Conservation (phyloP, 1,140 invertebrate genomes). For the Drosophila virilis region DNA sequence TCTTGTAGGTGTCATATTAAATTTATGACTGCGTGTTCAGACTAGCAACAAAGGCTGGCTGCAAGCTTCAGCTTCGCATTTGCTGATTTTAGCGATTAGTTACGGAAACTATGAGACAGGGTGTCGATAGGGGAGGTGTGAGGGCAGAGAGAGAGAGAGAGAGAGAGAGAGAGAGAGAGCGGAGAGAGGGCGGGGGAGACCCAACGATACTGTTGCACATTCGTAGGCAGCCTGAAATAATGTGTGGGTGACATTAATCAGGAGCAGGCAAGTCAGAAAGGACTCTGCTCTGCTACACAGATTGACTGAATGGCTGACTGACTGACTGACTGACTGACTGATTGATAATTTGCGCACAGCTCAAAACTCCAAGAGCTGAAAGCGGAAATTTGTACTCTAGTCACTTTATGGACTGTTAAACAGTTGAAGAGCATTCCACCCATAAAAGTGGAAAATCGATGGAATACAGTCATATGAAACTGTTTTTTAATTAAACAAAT, state of each 20-base stretch:
- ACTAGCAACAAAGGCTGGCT: slow-evolving; percentile 35
- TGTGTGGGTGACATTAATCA: slow-evolving; percentile 34
- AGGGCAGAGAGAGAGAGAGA: not conserved
- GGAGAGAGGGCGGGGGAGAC: not conserved
- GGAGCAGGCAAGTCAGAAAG: not conserved
- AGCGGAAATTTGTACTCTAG: no score
- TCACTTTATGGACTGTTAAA: no score
- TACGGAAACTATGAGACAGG: slow-evolving; percentile 12
- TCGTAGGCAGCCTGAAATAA: slow-evolving; percentile 21
- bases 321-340: no score
- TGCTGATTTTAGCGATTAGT: slow-evolving; percentile 47
- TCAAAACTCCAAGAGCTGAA: no score
- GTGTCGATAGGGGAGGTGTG: not conserved
- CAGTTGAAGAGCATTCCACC: no score
- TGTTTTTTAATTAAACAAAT: no score
- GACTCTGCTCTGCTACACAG: not conserved
- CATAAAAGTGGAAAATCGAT: no score
- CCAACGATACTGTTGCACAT: slow-evolving; percentile 35
- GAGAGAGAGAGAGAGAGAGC: not conserved
- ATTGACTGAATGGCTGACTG: no score
- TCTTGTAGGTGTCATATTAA: slow-evolving; percentile 72
- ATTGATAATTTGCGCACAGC: no score
- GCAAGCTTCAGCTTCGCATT: slow-evolving; percentile 13
- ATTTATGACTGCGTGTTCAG: slow-evolving; percentile 63
- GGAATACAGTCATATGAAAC: no score